phyloP scores from a whole-genome alignment of 2,888 invertebrate genomes.

The Gymnoscelis rufifasciata region DNA sequence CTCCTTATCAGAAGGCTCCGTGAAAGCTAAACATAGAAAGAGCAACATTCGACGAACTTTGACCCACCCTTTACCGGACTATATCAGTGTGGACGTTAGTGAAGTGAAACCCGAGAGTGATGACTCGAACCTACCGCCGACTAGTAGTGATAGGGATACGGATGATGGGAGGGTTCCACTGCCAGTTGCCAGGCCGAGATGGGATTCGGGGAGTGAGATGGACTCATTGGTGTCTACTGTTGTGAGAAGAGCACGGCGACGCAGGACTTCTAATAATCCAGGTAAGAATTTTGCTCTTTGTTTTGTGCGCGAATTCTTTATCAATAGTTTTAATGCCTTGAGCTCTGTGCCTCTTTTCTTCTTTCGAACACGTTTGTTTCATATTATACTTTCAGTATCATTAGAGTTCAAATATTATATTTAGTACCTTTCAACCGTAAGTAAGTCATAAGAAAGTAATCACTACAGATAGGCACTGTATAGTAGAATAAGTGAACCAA shows the following conservation, averaged over 20 bases:
- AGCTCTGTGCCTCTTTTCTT: no score
- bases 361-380: no score
- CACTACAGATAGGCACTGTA: no score
- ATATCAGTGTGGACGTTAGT: conserved; percentile 55
- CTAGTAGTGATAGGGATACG: conserved; percentile 74
- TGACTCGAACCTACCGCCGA: conserved; percentile 70
- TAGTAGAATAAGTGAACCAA: no score
- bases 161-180: conserved; percentile 59
- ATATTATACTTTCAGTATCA: no score
- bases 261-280: conserved; percentile 72
- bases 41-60: conserved; percentile 72
- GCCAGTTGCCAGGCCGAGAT: conserved; percentile 55
- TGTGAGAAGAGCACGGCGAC: conserved; percentile 81
- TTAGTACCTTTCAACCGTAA: no score
- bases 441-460: no score
- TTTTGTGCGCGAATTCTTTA: no score
- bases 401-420: no score
- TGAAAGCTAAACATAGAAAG: conserved; percentile 71
- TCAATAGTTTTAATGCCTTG: no score
- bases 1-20: conserved; percentile 69
- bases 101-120: conserved; percentile 67
- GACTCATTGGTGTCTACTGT: conserved; percentile 82
- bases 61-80: conserved; percentile 70
- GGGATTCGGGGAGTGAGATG: conserved; percentile 76
- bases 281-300: conserved; percentile 42